Percentiles rank a stretch among this genome's conserved stretches.
These are phyloP conservation scores for Colletes latitarsis DNA, from an alignment of 1,140 invertebrate genomes.

Conservation along the genomic window DNA sequence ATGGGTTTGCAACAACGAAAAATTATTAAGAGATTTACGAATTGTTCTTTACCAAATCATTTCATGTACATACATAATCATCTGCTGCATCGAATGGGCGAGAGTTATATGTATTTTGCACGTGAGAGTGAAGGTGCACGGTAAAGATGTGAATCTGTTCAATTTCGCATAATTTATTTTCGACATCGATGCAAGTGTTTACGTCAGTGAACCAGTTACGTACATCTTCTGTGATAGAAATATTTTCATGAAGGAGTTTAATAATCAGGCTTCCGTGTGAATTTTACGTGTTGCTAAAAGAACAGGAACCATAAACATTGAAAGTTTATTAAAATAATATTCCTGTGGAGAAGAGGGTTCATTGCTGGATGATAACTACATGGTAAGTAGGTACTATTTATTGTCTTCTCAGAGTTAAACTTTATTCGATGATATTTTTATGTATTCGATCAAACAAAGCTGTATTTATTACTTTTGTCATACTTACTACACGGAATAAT, in stretches of 20 bases:
- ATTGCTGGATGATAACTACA: slow-evolving; percentile 18
- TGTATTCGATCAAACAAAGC: no score
- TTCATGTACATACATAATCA: not conserved
- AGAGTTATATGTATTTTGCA: not conserved
- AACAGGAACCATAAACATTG: slow-evolving; percentile 2
- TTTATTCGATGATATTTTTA: not conserved
- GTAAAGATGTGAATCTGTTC: not conserved
- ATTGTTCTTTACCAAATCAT: not conserved
- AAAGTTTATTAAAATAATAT: slow-evolving; percentile 15
- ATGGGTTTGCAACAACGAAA: no score
- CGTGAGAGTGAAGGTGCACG: slow-evolving; percentile 27
- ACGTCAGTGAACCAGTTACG: slow-evolving; percentile 1
- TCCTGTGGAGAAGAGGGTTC: slow-evolving; percentile 19
- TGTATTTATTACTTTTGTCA: no score
- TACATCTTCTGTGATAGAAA: slow-evolving; percentile 9
- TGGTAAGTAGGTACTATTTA: slow-evolving; percentile 40
- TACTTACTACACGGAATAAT: no score
- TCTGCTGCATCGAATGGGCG: not conserved
- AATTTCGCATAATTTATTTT: not conserved
- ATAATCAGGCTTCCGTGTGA: not conserved
- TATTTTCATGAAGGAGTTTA: not conserved
- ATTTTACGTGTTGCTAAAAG: not conserved
- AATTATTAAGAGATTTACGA: not conserved
- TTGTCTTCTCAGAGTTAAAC: slow-evolving; percentile 5
- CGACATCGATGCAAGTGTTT: not conserved